Percentiles rank a stretch among this genome's conserved stretches.
Conservation (phyloP, 1,140 invertebrate genomes). For the Parapsyche elsis region DNA sequence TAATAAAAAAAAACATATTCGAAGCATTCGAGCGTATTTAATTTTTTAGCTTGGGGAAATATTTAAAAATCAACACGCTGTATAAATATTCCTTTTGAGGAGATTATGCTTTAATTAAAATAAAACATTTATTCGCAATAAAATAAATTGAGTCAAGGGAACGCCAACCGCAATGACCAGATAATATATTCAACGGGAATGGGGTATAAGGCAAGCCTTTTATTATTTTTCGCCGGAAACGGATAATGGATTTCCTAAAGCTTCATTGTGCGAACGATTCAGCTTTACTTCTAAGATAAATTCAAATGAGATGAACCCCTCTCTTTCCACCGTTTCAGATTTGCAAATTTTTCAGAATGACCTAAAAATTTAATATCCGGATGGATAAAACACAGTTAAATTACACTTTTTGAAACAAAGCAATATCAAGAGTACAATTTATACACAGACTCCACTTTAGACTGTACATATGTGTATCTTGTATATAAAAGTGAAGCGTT, state of each 20-base stretch:
- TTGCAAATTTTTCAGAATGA: background rate
- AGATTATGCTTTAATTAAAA: conserved; percentile 25
- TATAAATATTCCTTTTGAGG: too few relatives aligned
- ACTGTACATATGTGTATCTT: background rate
- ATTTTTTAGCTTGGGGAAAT: too few relatives aligned
- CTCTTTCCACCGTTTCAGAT: background rate
- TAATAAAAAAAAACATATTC: too few relatives aligned
- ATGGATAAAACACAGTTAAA: background rate
- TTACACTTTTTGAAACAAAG: too few relatives aligned
- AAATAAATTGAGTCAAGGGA: conserved; percentile 9
- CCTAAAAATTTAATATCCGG: background rate
- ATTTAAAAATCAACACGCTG: too few relatives aligned
- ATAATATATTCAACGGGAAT: conserved; percentile 19
- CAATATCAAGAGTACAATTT: too few relatives aligned
- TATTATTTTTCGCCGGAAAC: conserved; percentile 13
- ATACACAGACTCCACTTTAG: too few relatives aligned
- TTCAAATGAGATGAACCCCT: background rate
- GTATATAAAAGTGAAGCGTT: background rate
- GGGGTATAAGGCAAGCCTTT: background rate
- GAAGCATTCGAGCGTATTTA: too few relatives aligned
- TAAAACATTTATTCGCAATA: conserved; percentile 7
- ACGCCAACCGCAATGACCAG: conserved; percentile 2
- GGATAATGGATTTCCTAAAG: conserved; percentile 15
- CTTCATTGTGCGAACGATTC: conserved; percentile 4
- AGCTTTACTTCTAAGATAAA: background rate